Evolutionary conservation across 2,888 invertebrate species (phyloP), one percentile per base, ranked within the genome.

Genomic region (Melolontha melolontha): DNA sequence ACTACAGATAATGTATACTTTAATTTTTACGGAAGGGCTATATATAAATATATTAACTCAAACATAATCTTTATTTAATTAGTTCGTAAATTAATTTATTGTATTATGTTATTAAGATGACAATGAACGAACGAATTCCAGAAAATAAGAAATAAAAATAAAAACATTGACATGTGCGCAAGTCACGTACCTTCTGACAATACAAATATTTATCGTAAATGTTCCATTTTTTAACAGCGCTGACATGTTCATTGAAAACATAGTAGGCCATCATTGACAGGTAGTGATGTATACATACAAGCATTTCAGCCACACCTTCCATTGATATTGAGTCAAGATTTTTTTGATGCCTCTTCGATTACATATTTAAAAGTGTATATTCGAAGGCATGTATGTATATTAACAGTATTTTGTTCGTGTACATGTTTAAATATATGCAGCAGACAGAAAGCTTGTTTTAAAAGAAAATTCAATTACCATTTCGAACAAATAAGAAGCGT

Each of bases 391-490:
- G 54, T 14, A 44, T 59, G 29, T 29, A 34, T 27, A 34, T 34
- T 6, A 34, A 8, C 34, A 6, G 34, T 42, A 34, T 34, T 17
- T 17, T 22, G 17, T 16, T 8, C 14, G 17, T 34, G 44, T 29
- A 47, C 16, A 29, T 47, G 14, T 49, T 27, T 59, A 6, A 8
- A 29, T 16, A 49, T 14, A 47, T 11, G 16, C 47, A 7, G 47
- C 17, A 34, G 42, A 47, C 14, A 62, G 34, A 34, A 47, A 47
- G 34, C 40, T 47, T 62, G 47, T 62, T 62, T 62, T 62, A 62
- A 62, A 62, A 62, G 59, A 62, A 62, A 62, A 62, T 62, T 62
- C 59, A 62, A 62, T 62, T 62, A 62, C 59, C 47, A 47, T 22
- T 39, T 34, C 16, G 59, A 44, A 62, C 59, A 62, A 62, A 47